Evolutionary conservation across 1,140 invertebrate species (phyloP).

Genomic region (Goniozus legneri): DNA sequence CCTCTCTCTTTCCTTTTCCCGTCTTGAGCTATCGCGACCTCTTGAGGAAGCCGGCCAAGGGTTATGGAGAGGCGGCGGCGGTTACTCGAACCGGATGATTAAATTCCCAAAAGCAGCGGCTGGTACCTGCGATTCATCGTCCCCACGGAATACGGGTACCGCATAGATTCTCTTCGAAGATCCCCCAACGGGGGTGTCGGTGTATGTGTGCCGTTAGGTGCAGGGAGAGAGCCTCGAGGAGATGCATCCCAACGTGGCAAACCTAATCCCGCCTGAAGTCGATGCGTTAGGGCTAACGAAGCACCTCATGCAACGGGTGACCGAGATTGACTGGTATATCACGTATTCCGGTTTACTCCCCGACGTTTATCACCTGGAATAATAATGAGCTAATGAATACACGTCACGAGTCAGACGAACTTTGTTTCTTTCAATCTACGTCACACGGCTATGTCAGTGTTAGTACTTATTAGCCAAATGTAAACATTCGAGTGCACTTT

Average conservation of each 20-base stretch:
- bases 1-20: too few relatives aligned
- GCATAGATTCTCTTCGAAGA: slow-evolving; percentile 8
- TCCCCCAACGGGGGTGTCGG: slow-evolving; percentile 6
- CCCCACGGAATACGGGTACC: slow-evolving; percentile 10
- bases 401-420: too few relatives aligned
- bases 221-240: slow-evolving; percentile 26
- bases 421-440: too few relatives aligned
- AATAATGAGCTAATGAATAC: too few relatives aligned
- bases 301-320: slow-evolving; percentile 18
- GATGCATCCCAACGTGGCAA: slow-evolving; percentile 26
- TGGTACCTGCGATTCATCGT: slow-evolving; percentile 21
- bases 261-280: slow-evolving; percentile 30
- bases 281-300: slow-evolving; percentile 27
- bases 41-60: too few relatives aligned
- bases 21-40: too few relatives aligned
- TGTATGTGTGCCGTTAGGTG: slow-evolving; percentile 12
- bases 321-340: too few relatives aligned
- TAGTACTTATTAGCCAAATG: too few relatives aligned
- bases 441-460: too few relatives aligned
- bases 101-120: slow-evolving; percentile 29
- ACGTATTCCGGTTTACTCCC: too few relatives aligned
- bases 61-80: slow-evolving; percentile 10
- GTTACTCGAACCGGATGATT: slow-evolving; percentile 34
- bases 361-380: too few relatives aligned
- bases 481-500: too few relatives aligned